Evolutionary conservation across 2,113 vertebrate genomes (phyloP), one percentile per base, ranked within the genome.

Genomic region (Turdus rufiventris): DNA sequence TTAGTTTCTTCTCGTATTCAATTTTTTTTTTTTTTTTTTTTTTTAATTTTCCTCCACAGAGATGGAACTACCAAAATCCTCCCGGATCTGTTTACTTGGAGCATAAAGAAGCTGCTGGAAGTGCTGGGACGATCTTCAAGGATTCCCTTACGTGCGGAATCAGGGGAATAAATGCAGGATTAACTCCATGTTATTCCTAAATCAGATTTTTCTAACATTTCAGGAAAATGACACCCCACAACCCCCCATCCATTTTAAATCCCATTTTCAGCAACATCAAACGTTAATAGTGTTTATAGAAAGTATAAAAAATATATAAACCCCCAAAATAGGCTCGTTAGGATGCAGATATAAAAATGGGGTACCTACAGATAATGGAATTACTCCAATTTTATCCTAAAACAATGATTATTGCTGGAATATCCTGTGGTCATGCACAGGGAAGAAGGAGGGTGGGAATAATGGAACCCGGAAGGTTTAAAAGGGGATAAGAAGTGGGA

Each of bases 91-190:
- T 77, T 68, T 5, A 23, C 6, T 9, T 5, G 5, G 28, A 45
- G 28, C 18, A 47, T 10, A 10, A 65, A 74, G 8, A 61, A 38
- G 8, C 19, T 51, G 19, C 34, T 6, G 13, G 25, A 26, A 47
- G 7, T 4, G 58, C 45, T 15, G 17, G 29, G 34, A 71, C 14
- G 14, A 47, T 13, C 7, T 56, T 34, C 48, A 54, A 29, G 20
- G 14, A 63, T 48, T 62, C 8, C 9, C 3, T 63, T 8, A 6
- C 0, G 4, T 10, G 34, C 0, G 0, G 23, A 38, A 73, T 19
- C 18, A 6, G n/a, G 19, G 24, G 6, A 65, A 50, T 31, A 38
- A 65, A 58, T 4, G 26, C 9, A 1, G 58, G 51, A 80, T 43
- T 36, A 43, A 57, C 34, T 36, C 50, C 24, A 25, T 2, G 1